These are phyloP conservation scores for Albula glossodonta DNA, from an alignment of 2,113 vertebrate species.

Conservation along the genomic window DNA sequence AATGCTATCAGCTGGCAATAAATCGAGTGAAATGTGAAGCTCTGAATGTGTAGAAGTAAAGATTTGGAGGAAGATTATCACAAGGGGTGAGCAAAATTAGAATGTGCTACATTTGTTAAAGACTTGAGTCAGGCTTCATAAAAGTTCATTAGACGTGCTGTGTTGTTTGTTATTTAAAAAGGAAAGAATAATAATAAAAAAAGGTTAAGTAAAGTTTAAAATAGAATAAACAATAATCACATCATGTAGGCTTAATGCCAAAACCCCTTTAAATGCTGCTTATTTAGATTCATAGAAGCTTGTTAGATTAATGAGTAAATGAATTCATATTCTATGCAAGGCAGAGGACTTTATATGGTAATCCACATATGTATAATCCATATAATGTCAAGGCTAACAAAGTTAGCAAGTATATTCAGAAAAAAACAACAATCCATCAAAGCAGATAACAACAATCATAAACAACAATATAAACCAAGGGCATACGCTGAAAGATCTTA, in stretches of 20 bases:
- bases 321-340: neutral
- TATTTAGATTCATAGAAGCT: neutral
- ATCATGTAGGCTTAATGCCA: neutral
- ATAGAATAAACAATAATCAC: neutral
- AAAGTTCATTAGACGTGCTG: too few species aligned
- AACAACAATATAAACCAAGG: slow-evolving; percentile 9
- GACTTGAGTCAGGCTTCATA: too few species aligned
- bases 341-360: neutral
- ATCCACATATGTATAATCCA: neutral
- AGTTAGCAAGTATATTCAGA: neutral
- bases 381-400: neutral
- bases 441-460: neutral
- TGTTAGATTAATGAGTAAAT: slow-evolving; percentile 4
- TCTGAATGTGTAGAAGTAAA: too few species aligned
- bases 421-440: neutral
- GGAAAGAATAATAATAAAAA: too few species aligned
- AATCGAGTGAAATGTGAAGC: too few species aligned
- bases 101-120: too few species aligned
- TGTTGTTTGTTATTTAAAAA: too few species aligned
- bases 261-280: neutral
- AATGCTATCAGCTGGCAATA: too few species aligned
- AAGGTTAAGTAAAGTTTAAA: too few species aligned
- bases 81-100: too few species aligned
- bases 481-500: neutral
- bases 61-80: too few species aligned